Conservation (phyloP, 2,888 invertebrate genomes). For the Eupelmus urozonus region DNA sequence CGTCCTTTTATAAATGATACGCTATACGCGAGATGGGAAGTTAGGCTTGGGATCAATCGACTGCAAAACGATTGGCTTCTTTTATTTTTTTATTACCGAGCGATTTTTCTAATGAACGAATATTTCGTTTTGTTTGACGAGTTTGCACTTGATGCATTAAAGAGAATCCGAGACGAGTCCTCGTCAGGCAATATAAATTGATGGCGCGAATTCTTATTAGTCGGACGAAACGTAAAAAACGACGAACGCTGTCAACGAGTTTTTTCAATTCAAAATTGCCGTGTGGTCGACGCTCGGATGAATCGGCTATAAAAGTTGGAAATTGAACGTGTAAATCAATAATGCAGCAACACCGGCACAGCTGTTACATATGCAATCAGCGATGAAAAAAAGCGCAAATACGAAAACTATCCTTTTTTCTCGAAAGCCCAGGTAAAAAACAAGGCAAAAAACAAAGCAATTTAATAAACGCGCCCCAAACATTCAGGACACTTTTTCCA, state of each 20-base stretch:
- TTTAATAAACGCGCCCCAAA: background rate
- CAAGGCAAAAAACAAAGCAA: background rate
- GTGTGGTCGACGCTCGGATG: no score
- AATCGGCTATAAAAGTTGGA: no score
- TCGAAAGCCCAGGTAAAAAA: background rate
- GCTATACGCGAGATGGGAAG: background rate
- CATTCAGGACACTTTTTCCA: background rate
- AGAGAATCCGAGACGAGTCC: background rate
- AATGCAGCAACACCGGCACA: no score
- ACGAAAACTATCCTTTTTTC: no score
- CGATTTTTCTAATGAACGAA: background rate
- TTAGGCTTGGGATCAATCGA: background rate
- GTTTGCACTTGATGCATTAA: background rate
- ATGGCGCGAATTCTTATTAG: no score
- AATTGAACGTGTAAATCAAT: no score
- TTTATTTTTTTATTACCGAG: background rate
- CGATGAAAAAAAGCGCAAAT: no score
- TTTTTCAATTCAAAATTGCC: no score
- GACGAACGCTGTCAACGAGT: no score
- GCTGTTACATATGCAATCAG: no score
- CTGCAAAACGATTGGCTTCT: background rate
- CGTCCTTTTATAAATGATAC: conserved; percentile 5
- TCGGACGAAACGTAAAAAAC: background rate
- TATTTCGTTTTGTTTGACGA: background rate
- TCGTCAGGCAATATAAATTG: background rate